Evolutionary conservation across 2,113 vertebrate species (phyloP), one percentile per base, ranked within the genome.

Genomic region (Petromus typicus): DNA sequence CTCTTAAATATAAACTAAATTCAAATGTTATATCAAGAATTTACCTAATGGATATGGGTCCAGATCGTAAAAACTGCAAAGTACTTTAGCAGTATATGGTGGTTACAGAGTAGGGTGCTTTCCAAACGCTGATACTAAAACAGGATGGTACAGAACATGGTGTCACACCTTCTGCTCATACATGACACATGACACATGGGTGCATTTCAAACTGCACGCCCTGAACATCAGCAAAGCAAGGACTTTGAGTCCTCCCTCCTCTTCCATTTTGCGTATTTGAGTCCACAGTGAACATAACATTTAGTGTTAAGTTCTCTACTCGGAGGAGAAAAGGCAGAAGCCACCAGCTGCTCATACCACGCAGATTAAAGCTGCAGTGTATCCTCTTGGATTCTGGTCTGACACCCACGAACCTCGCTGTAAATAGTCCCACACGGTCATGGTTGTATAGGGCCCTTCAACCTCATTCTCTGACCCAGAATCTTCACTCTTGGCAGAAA

Each of bases 181-280:
- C 0, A 1, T 5, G n/a, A 30, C n/a, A 0, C 0, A 0, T 0
- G 45, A 37, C 7, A 30, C 3, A 14, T 3, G 32, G 56, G 27
- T 5, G 4, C 12, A 3, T 14, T 2, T 7, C 43, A 59, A 30
- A 17, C 59, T 0, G 32, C 48, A 32, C 1, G 5, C 40, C 16
- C 1, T 11, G 18, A 48, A 37, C 51, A 73, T 30, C 16, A 20
- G 32, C 4, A 7, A n/a, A 14, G 34, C 17, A 51, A 30, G 51
- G 54, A 40, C 40, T 9, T 1, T 0, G 6, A 32, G 7, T n/a
- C 54, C 6, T 18, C 59, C 37, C 1, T 3, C 3, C 3, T n/a
- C 37, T 18, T 18, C 18, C 54, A 20, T 20, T 61, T 61, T 12
- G 30, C 14, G 5, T 25, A 17, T n/a, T 1, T 22, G 54, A 10